A percentile compares a stretch with the other conserved stretches of the same genome.
Conservation (phyloP, 1,140 invertebrate species). For the Acyrthosiphon pisum region DNA sequence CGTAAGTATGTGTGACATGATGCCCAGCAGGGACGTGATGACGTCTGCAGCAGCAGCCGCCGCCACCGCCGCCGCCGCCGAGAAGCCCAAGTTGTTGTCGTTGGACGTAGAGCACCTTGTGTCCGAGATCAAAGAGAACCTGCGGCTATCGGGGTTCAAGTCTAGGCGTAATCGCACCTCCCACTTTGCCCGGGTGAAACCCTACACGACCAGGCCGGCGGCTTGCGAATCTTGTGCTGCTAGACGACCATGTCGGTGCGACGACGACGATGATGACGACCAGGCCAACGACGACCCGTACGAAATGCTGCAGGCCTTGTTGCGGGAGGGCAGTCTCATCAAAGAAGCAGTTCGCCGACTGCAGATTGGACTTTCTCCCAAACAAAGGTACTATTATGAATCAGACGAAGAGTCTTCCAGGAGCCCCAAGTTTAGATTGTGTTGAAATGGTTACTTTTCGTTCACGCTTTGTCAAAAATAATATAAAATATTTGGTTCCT, state of each 20-base stretch:
- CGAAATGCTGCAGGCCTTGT: slow-evolving; percentile 71
- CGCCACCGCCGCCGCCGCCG: slow-evolving; percentile 58
- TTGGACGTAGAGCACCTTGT: slow-evolving; percentile 73
- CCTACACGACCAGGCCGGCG: slow-evolving; percentile 67
- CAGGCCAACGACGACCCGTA: slow-evolving; percentile 69
- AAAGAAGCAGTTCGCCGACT: slow-evolving; percentile 75
- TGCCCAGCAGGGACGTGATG: slow-evolving; percentile 54
- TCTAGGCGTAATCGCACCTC: slow-evolving; percentile 62
- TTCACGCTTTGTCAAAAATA: not conserved
- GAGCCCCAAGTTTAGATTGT: slow-evolving; percentile 58
- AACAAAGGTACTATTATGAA: slow-evolving; percentile 66
- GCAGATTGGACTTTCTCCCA: slow-evolving; percentile 66
- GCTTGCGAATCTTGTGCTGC: slow-evolving; percentile 24
- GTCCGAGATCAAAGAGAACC: slow-evolving; percentile 74
- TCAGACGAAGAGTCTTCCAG: slow-evolving; percentile 65
- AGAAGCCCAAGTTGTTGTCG: slow-evolving; percentile 63
- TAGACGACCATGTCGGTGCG: slow-evolving; percentile 60
- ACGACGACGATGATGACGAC: slow-evolving; percentile 59
- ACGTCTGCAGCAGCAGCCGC: slow-evolving; percentile 60
- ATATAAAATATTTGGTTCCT: slow-evolving; percentile 48
- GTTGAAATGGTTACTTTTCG: not conserved
- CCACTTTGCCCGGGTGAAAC: slow-evolving; percentile 66
- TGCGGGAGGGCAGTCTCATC: slow-evolving; percentile 73
- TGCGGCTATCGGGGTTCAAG: slow-evolving; percentile 67
- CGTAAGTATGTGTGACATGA: slow-evolving; percentile 42